Evolutionary conservation across 2,113 vertebrate species (phyloP).

Genomic region (Terrapene triunguis): DNA sequence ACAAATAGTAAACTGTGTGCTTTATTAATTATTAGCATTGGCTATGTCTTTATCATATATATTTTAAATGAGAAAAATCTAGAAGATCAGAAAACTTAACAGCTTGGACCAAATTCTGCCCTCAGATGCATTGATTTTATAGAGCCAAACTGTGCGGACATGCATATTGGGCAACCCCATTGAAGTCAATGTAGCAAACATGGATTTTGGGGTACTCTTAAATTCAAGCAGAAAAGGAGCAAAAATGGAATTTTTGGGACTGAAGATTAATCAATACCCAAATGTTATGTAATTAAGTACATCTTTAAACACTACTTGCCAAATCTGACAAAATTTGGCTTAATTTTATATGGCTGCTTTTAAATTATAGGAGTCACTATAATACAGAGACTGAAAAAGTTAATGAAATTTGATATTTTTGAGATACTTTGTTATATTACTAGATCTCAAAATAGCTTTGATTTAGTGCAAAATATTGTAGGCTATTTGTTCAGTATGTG

Average conservation of each 20-base stretch:
- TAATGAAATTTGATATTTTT: background rate
- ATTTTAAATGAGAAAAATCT: fast-evolving
- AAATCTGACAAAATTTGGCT: background rate
- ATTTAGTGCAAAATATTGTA: background rate
- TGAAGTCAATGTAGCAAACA: background rate
- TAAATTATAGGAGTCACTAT: background rate
- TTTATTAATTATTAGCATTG: background rate
- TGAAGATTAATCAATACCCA: background rate
- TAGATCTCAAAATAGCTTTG: background rate
- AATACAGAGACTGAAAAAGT: background rate
- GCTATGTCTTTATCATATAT: background rate
- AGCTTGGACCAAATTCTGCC: background rate
- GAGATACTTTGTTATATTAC: background rate
- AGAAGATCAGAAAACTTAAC: background rate
- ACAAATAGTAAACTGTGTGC: background rate
- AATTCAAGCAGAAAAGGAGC: background rate
- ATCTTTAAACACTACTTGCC: background rate
- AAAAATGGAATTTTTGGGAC: background rate
- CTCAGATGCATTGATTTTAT: background rate
- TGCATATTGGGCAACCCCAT: background rate
- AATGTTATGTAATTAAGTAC: background rate
- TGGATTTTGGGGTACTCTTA: background rate
- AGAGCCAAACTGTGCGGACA: background rate
- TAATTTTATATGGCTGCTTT: background rate
- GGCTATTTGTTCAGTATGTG: background rate